Conservation (phyloP, 2,888 invertebrate species). For the Carterocephalus palaemon region DNA sequence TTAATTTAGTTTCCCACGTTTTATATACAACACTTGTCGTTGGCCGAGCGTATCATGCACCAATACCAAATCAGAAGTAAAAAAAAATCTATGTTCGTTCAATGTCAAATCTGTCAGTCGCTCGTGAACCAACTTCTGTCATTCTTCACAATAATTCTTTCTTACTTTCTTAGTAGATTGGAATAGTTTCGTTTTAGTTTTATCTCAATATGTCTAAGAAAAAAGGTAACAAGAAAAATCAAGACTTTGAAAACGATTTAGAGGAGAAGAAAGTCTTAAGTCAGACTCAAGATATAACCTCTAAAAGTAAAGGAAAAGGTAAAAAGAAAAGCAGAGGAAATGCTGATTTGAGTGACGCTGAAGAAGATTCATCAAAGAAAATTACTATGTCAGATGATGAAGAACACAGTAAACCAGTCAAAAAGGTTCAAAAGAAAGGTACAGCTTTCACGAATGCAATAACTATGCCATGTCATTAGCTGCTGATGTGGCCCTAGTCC, state of each 20-base stretch:
- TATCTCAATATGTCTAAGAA: conserved; percentile 78
- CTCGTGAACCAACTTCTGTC: too few species aligned
- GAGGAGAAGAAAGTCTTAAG: conserved; percentile 57
- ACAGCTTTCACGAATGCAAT: conserved; percentile 12
- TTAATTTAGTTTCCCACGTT: too few species aligned
- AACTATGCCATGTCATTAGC: neutral
- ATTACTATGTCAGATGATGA: conserved; percentile 62
- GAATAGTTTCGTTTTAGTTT: neutral
- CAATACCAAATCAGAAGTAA: too few species aligned
- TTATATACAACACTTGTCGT: too few species aligned
- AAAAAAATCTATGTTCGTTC: too few species aligned
- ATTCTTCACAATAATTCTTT: too few species aligned
- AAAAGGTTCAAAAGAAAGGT: conserved; percentile 79
- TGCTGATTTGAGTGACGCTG: conserved; percentile 69
- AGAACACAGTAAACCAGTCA: conserved; percentile 58
- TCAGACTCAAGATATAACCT: conserved; percentile 68
- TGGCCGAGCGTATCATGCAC: too few species aligned
- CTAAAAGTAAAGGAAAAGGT: conserved; percentile 71
- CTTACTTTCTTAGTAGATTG: neutral
- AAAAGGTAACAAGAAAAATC: conserved; percentile 78
- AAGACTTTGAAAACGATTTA: conserved; percentile 75
- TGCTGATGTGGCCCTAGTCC: neutral
- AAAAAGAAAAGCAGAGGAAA: conserved; percentile 72
- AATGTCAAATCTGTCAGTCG: too few species aligned
- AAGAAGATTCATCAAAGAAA: conserved; percentile 44